phyloP scores from a whole-genome alignment of 2,888 invertebrate genomes.

The Macrosoma leucophasiata region DNA sequence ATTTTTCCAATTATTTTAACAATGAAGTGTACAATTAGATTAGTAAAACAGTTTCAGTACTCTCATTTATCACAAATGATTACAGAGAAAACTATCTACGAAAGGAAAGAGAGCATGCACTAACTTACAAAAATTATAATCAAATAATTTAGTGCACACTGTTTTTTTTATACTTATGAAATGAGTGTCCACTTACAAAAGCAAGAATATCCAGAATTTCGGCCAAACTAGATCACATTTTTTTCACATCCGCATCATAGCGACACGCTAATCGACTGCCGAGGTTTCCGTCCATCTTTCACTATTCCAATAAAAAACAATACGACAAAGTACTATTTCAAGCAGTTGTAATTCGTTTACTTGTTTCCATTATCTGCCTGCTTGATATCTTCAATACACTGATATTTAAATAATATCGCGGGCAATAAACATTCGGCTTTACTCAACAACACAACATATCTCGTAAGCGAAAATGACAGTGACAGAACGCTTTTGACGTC shows the following conservation, averaged over 20 bases:
- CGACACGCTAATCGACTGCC: constrained; percentile 44
- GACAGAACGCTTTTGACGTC: constrained; percentile 17
- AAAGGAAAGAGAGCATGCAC: too few relatives aligned
- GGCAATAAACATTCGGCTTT: constrained; percentile 27
- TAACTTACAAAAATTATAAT: too few relatives aligned
- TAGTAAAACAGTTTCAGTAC: too few relatives aligned
- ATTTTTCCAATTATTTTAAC: too few relatives aligned
- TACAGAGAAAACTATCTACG: too few relatives aligned
- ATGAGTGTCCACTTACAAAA: constrained; percentile 53
- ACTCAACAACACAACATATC: constrained; percentile 23
- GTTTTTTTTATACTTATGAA: too few relatives aligned
- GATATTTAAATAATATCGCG: constrained; percentile 19
- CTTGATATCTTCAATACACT: constrained; percentile 8
- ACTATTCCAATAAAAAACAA: constrained; percentile 33
- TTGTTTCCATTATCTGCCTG: not conserved
- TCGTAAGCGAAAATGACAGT: constrained; percentile 28
- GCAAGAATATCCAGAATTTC: constrained; percentile 40
- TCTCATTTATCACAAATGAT: too few relatives aligned
- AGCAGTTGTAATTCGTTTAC: too few relatives aligned
- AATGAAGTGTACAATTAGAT: too few relatives aligned
- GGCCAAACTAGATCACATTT: constrained; percentile 54
- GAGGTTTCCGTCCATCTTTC: constrained; percentile 56
- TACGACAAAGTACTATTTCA: constrained; percentile 7
- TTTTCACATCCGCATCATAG: constrained; percentile 42
- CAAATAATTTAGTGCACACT: too few relatives aligned